Conservation (phyloP, 2,113 vertebrate species). For the Gulo gulo region DNA sequence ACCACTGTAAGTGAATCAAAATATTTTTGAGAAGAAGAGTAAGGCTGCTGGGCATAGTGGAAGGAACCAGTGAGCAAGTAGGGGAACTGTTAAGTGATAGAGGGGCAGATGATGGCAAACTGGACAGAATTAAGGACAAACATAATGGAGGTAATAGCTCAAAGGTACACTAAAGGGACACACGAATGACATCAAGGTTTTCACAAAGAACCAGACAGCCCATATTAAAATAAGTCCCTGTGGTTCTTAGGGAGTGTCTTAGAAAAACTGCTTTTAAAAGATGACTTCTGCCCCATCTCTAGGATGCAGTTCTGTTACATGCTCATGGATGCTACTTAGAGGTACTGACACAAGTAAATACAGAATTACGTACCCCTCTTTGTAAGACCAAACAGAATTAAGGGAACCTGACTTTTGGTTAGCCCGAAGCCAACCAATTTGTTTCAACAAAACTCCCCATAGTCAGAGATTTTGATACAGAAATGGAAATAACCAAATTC, state of each 20-base stretch:
- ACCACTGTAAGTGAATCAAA: background rate
- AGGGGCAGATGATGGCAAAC: background rate
- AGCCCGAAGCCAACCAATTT: background rate
- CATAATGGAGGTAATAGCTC: background rate
- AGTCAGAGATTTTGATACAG: conserved; percentile 5
- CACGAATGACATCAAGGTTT: background rate
- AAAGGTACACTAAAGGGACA: background rate
- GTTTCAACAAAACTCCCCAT: background rate
- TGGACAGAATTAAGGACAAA: background rate
- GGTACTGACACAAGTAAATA: background rate
- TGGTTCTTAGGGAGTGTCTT: background rate
- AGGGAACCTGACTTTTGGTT: background rate
- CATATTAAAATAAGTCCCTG: background rate
- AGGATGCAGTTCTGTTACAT: background rate
- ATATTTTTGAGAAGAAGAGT: background rate
- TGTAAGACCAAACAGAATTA: conserved; percentile 15
- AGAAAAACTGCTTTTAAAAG: conserved; percentile 13
- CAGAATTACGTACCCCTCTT: background rate
- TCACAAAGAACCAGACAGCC: background rate
- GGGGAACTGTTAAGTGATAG: background rate
- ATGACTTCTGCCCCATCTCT: background rate
- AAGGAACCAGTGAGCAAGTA: background rate
- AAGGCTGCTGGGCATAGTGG: background rate
- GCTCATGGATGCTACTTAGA: background rate
- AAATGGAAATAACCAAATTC: conserved; percentile 54